These are phyloP conservation scores for Drosophila niveifrons DNA, from an alignment of 2,888 invertebrate species.

Conservation along the genomic window DNA sequence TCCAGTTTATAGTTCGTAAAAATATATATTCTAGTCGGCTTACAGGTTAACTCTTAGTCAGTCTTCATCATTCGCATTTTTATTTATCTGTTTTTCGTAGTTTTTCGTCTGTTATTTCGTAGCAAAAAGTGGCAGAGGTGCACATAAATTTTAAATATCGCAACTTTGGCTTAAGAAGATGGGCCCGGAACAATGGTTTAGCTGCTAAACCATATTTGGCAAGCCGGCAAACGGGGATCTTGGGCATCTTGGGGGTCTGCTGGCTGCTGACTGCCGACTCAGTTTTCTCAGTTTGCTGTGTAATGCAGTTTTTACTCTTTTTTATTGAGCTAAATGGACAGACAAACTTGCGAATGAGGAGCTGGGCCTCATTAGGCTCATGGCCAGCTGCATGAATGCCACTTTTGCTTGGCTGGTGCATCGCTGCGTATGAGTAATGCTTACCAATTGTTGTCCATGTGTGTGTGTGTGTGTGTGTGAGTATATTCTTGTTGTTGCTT, in stretches of 20 bases:
- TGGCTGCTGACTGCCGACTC: conserved; percentile 20
- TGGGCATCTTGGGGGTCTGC: conserved; percentile 25
- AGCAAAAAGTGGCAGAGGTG: conserved; percentile 59
- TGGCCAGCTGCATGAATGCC: conserved; percentile 12
- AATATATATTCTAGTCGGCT: not conserved
- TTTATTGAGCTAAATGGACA: conserved; percentile 75
- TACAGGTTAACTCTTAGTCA: conserved; percentile 8
- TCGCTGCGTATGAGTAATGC: conserved; percentile 73
- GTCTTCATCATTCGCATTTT: not conserved
- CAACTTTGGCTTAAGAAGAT: conserved; percentile 54
- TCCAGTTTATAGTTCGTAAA: too few species aligned
- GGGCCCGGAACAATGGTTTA: conserved; percentile 60
- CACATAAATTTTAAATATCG: conserved; percentile 78
- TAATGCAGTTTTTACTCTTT: conserved; percentile 79
- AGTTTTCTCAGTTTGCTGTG: not conserved
- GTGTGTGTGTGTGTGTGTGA: conserved; percentile 18
- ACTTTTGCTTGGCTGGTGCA: conserved; percentile 36
- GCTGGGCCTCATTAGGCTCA: conserved; percentile 40
- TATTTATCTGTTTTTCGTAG: conserved; percentile 8
- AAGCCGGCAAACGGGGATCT: conserved; percentile 24
- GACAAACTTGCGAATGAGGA: conserved; percentile 23
- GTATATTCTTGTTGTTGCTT: too few species aligned
- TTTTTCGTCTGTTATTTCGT: conserved; percentile 35
- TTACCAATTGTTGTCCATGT: conserved; percentile 14
- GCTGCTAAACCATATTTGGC: conserved; percentile 66